Evolutionary conservation across 2,888 invertebrate species (phyloP), one percentile per base, ranked within the genome.

Genomic region (Drosophila phalerata): DNA sequence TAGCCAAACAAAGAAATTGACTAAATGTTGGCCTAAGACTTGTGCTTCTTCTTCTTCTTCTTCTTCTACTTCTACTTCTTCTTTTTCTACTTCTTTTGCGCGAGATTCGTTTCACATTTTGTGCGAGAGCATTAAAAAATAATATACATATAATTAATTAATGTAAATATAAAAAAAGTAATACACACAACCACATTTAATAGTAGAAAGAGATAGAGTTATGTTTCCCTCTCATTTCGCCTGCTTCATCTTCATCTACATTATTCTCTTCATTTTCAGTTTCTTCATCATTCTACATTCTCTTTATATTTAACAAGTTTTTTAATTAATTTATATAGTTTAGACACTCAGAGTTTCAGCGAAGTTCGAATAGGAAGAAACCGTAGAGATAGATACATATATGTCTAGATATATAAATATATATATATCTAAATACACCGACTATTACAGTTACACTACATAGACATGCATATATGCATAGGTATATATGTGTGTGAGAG

Each of bases 321-420:
- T 62, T 58, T 34, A 73, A 75, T 78, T 71, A 71, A 77, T 78
- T 71, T 68, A 77, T 75, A 68, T 75, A 64, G 53, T 78, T 69
- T 85, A 87, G 88, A 85, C 88, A 85, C 81, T 82, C 77, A 85
- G 83, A 85, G 85, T 79, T 87, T 87, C 87, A 77, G 81, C 81
- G 80, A 69, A 56, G 79, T 85, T 73, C 68, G 62, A 66, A 72
- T 85, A 87, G 88, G 83, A 85, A 85, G 88, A 88, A 85, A 85
- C 85, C 85, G 73, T 79, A 72, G 56, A 71, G 47, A 68, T 62
- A 69, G 49, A 55, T 47, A 45, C 40, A 61, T 25, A 34, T 40
- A 47, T n/a, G 15, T 8, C 5, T 28, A 28, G 28, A 28, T 28
- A 28, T 30, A 53, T 75, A 40, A 60, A 60, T 49, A 52, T 55